Evolutionary conservation across 2,113 vertebrate species (phyloP).

Genomic region (Glareola pratincola): DNA sequence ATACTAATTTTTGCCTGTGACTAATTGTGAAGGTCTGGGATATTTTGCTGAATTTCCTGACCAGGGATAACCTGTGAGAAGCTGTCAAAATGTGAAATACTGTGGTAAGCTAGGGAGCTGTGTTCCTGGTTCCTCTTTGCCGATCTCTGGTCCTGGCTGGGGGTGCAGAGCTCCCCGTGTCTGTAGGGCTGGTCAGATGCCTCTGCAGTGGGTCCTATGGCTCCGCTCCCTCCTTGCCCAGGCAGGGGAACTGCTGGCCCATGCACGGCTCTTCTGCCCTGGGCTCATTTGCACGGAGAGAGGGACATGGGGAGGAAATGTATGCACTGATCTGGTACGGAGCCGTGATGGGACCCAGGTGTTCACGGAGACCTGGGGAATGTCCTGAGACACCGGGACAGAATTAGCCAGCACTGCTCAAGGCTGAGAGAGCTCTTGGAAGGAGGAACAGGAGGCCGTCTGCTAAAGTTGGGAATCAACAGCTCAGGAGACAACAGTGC

Average conservation of each 20-base stretch:
- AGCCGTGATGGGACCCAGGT: not conserved
- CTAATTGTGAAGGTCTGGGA: not conserved
- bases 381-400: not conserved
- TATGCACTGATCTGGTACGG: not conserved
- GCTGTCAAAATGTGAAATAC: not conserved
- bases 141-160: not conserved
- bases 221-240: not conserved
- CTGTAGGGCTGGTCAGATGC: not conserved
- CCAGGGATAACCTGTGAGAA: not conserved
- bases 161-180: not conserved
- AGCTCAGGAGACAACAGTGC: not conserved
- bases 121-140: not conserved
- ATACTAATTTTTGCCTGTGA: not conserved
- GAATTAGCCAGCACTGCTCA: not conserved
- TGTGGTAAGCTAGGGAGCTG: not conserved
- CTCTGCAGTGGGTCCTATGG: not conserved
- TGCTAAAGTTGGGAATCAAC: not conserved
- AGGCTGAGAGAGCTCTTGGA: not conserved
- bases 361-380: not conserved
- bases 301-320: not conserved
- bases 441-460: not conserved
- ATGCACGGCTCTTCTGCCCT: accelerated
- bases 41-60: not conserved
- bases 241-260: not conserved
- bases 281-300: not conserved